Base-by-base conservation (phyloP, 2,797 vertebrate species). In the Danio albolineatus region DNA sequence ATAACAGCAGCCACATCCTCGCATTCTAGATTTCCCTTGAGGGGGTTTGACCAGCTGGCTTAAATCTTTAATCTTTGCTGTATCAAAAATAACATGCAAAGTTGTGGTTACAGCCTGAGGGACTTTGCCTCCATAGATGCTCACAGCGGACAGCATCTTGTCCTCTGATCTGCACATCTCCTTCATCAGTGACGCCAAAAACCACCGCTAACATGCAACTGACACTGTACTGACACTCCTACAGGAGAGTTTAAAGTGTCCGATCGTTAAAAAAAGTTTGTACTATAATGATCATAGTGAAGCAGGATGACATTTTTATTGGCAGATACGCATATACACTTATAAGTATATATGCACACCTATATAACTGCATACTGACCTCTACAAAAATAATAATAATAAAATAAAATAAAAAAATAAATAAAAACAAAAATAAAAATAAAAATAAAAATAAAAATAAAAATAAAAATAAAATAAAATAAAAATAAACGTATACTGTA, bases 31-130 rank as follows among this genome's bases (percentile, higher is more conserved):
- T 71, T 80, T 78, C 53, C 36, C 59, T 56, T 36, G 69, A 41
- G 65, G 43, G 43, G 62, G 44, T 49, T 62, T 79, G 74, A 65
- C 73, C 76, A 83, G 77, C 49, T 83, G 70, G 61, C 74, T 61
- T 43, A 76, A 80, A 59, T 70, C 71, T 73, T 75, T 81, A 70
- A 83, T 79, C 51, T 49, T 51, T 16, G 44, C 64, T 56, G 36
- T 73, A 72, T 77, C 28, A 76, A 17, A 82, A 73, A 71, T n/a
- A 78, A 38, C 51, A 77, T 56, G 44, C 36, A 51, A 60, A 28
- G 48, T 38, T 82, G 76, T 74, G 53, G 69, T 79, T 66, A 83
- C 46, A 76, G 53, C 73, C 84, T 54, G 41, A 81, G 70, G 73
- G 70, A 73, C 60, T 4, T 38, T 13, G 10, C 65, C 64, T 77